Evolutionary conservation across 2,888 invertebrate species (phyloP), one percentile per base, ranked within the genome.

Genomic region (Actias luna): DNA sequence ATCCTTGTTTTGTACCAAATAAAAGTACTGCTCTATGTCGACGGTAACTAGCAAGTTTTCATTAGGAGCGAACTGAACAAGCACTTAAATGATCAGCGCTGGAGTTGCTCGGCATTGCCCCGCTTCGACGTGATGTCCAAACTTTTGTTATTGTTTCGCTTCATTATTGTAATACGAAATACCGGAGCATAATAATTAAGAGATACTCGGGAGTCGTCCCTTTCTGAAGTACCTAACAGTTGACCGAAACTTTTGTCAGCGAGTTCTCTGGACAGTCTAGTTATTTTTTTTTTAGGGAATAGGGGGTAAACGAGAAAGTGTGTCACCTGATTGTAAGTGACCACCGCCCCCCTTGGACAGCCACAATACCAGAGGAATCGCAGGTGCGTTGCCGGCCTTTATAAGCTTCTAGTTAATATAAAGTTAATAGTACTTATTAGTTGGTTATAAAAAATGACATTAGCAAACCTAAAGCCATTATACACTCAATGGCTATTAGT

Each of bases 111-210:
- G 75, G 81, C 42, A 18, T 42, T 18, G 79, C 83, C 82, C 82
- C 80, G 81, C 80, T 79, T 79, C 85, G 80, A 72, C 83, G 84
- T 85, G 80, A 72, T 83, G 84, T 84, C 87, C 84, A 84, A 91
- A 92, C 89, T 92, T 92, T 89, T 87, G 88, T 90, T 91, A 91
- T 92, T 91, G 89, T 91, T 90, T 87, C 85, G 80, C 85, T 92
- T 91, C 88, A 90, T 92, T 92, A 92, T 89, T 91, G 89, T 91
- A 88, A 91, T 90, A 89, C 85, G 85, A 88, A 91, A 88, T 90
- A 89, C 46, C 87, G 85, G 82, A 84, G 84, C 83, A 82, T 82
- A 83, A 87, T 92, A 91, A 91, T 92, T 91, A 91, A 91, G 90
- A 88, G 88, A 87, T 88, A 82, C 87, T 82, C 79, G 80, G 82